Conservation (phyloP, 23 tunicate species). For the Halocynthia aurantium region DNA sequence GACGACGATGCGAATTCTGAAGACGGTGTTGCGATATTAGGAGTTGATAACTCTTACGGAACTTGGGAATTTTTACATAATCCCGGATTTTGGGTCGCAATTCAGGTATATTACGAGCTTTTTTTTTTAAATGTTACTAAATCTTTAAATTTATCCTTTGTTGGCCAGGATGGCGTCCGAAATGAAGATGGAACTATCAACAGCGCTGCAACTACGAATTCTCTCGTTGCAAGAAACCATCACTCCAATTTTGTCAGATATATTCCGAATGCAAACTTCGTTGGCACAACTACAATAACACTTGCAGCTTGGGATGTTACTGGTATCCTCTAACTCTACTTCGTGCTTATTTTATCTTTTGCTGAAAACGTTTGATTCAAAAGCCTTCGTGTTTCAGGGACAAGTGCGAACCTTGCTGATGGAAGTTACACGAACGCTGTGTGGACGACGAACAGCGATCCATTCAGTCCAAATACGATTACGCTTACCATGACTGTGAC, state of each 20-base stretch:
- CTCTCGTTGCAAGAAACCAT: slow-evolving; percentile 17
- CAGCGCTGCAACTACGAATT: slow-evolving; percentile 3
- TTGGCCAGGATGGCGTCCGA: slow-evolving; percentile 16
- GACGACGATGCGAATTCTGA: slow-evolving; percentile 28
- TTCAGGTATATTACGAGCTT: not conserved
- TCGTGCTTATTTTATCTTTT: not conserved
- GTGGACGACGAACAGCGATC: slow-evolving; percentile 22
- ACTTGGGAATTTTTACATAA: slow-evolving; percentile 9
- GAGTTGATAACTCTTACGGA: slow-evolving; percentile 30
- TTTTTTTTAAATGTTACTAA: not conserved
- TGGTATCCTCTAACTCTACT: slow-evolving; percentile 7
- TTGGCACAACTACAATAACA: slow-evolving; percentile 31
- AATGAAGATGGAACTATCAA: slow-evolving; percentile 19
- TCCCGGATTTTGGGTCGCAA: not conserved
- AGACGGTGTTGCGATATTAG: slow-evolving; percentile 26
- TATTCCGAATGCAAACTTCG: slow-evolving; percentile 21
- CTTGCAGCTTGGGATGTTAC: slow-evolving; percentile 44
- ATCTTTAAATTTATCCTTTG: no score
- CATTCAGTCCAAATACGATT: slow-evolving; percentile 29
- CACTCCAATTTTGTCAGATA: not conserved
- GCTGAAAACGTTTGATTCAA: not conserved
- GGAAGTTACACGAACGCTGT: slow-evolving; percentile 34
- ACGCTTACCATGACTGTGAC: slow-evolving; percentile 18
- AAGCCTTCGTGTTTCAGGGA: slow-evolving; percentile 1
- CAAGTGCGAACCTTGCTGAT: slow-evolving; percentile 8